Evolutionary conservation across 2,797 vertebrate genomes (phyloP), one percentile per base, ranked within the genome.

Genomic region (Bryconaethiops microstoma): DNA sequence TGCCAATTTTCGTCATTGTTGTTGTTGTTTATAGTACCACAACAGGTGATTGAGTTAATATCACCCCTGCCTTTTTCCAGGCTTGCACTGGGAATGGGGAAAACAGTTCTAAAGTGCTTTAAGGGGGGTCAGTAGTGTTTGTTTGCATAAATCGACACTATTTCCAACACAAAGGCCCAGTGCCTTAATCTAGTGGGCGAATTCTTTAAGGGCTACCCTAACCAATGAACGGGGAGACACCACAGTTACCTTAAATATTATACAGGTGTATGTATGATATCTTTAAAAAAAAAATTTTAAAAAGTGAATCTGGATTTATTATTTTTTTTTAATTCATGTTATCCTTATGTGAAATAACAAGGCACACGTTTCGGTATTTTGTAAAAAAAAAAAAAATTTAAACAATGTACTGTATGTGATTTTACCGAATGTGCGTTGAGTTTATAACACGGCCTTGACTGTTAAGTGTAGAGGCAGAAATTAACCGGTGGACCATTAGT

Each of bases 131-230:
- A 83, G 29, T 65, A 59, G 73, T 80, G 82, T 86, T 86, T 85
- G 17, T 8, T 72, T 21, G 13, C 48, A 5, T 29, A 76, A 75
- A 52, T 39, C 14, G 39, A 23, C 48, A 54, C 59, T 29, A 0
- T 10, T 63, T 62, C 50, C 23, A 7, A 5, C 25, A 72, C 59
- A 65, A 75, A 21, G 64, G 55, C 67, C 75, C 69, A 81, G 76
- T 86, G 82, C 85, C 85, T 83, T 83, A 85, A 84, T 62, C 73
- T 42, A 54, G 72, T 84, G 85, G 86, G 83, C 82, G 84, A 82
- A 19, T 76, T 87, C 74, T 88, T 73, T 70, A 77, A 89, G 83
- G 76, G 83, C 81, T 85, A 83, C 81, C 10, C 83, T 21, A 79
- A 81, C 52, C 63, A 40, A 80, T 68, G 45, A 67, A 39, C 77